Conservation (phyloP, 2,888 invertebrate genomes). For the Sarcophaga caerulescens region DNA sequence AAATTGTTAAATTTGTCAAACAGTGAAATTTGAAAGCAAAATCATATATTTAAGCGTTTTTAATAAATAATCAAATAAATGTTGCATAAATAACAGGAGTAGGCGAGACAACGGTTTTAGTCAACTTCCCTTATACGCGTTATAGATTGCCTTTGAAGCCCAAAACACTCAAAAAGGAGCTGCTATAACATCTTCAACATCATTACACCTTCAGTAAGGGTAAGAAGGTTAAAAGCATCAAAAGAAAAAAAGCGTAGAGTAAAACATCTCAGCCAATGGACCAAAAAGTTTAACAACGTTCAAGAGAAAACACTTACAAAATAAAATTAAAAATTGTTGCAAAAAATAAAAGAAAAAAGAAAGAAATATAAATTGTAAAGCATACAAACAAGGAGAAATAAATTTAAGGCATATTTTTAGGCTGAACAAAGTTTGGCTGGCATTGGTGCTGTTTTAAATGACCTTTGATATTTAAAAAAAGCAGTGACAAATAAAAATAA, state of each 20-base stretch:
- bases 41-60: slow-evolving; percentile 1
- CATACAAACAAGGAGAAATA: slow-evolving; percentile 42
- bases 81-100: neutral
- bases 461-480: slow-evolving; percentile 31
- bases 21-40: neutral
- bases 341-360: neutral
- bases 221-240: slow-evolving; percentile 61
- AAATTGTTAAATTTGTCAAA: neutral
- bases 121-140: slow-evolving; percentile 33
- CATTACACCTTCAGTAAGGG: neutral
- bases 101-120: slow-evolving; percentile 17
- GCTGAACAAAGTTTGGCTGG: neutral
- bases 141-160: slow-evolving; percentile 7
- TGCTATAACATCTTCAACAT: slow-evolving; percentile 59
- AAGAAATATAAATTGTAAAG: slow-evolving; percentile 70
- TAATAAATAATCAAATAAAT: neutral
- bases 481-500: neutral
- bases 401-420: slow-evolving; percentile 35
- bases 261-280: slow-evolving; percentile 72
- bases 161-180: slow-evolving; percentile 72
- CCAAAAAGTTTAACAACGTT: slow-evolving; percentile 71
- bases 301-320: slow-evolving; percentile 74
- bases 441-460: neutral
- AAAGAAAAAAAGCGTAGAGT: slow-evolving; percentile 76
- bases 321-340: neutral